Base-by-base conservation (phyloP, 2,113 vertebrate genomes). In the Solea senegalensis region DNA sequence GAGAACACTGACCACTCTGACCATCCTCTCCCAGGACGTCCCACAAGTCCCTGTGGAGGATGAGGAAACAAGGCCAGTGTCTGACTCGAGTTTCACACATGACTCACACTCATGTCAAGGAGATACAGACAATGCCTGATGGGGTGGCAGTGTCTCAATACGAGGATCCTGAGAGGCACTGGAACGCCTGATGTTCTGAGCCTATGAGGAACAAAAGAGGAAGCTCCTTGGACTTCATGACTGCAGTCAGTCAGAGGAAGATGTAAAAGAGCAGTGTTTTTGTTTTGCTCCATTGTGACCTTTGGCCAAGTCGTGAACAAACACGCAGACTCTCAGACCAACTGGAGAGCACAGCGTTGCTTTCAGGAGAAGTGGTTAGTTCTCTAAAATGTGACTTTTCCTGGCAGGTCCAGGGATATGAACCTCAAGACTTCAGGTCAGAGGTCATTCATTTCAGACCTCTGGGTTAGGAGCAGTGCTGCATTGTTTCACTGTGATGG, bases 1-100 rank as follows among this genome's bases (percentile, higher is more conserved):
- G 71, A 78, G 91, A 53, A 82, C 90, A 8, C 61, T 92, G 54
- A 93, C 93, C 0, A 55, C 69, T n/a, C 90, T 90, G 81, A 93
- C 90, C 0, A 86, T 91, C 52, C 28, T 93, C 72, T 92, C 91
- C 14, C 44, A 78, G 0, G 89, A 90, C 53, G 34, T n/a, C 1
- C 12, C 81, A 0, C 72, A 62, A 2, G 69, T 39, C 40, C 56
- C 67, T 2, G 72, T 64, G 2, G 80, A 69, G 21, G 26, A 3
- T 16, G 15, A 69, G 48, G 80, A 86, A 56, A 81, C 8, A 0
- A 59, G 40, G 6, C 27, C 71, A 0, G 27, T 67, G 27, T 67
- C 77, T 8, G 54, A 59, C 69, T 57, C 27, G 45, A 72, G 51
- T 15, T 53, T 63, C 61, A 79, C 78, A 57, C 56, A 67, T 53